A percentile compares a stretch with the other conserved stretches of the same genome.
Conservation (phyloP, 2,113 vertebrate species). For the Macheiramphus alcinus region DNA sequence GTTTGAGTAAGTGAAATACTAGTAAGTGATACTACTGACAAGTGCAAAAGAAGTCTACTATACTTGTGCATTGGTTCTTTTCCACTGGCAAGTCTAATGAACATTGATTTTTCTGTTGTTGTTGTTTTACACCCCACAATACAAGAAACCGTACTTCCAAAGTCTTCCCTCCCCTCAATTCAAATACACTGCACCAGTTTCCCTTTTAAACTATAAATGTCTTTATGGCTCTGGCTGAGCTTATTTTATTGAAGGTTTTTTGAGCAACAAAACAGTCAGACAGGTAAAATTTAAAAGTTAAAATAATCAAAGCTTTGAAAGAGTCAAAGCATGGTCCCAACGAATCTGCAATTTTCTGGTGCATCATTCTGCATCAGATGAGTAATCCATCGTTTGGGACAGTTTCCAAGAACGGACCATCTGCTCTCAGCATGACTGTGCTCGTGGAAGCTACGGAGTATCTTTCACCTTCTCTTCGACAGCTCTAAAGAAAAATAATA, state of each 20-base stretch:
- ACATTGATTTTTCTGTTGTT: neutral
- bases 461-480: slow-evolving; percentile 48
- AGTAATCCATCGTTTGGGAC: slow-evolving; percentile 62
- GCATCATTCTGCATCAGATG: slow-evolving; percentile 42
- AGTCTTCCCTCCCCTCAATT: neutral
- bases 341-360: slow-evolving; percentile 58
- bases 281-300: neutral
- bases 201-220: neutral
- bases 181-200: neutral
- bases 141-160: neutral
- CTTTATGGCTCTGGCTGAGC: neutral
- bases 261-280: neutral
- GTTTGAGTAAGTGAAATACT: neutral
- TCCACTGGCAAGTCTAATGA: neutral
- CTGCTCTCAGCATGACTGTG: slow-evolving; percentile 46
- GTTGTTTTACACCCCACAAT: neutral
- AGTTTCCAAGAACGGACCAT: slow-evolving; percentile 56
- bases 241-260: neutral
- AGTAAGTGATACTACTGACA: neutral
- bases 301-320: slow-evolving; percentile 9
- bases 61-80: neutral
- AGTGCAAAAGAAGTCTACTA: neutral
- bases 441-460: neutral
- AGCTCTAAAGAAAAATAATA: slow-evolving; percentile 27
- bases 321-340: slow-evolving; percentile 12